Conservation (phyloP, 1,140 invertebrate genomes). For the Drosophila seguyi region DNA sequence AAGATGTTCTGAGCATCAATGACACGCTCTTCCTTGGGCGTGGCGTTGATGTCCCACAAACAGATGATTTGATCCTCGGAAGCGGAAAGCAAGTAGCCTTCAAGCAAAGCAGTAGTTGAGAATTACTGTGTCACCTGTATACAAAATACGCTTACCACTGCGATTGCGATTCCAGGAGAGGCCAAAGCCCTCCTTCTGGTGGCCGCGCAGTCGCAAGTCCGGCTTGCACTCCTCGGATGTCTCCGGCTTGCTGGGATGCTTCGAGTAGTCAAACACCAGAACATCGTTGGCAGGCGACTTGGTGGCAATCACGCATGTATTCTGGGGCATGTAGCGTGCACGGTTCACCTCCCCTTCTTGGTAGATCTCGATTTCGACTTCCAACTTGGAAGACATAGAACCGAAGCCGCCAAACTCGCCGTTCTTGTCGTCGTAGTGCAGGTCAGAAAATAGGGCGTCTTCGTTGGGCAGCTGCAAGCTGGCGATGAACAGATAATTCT, state of each 20-base stretch:
- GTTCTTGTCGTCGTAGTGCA: slow-evolving; percentile 99
- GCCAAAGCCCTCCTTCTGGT: slow-evolving; percentile 99
- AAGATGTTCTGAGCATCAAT: slow-evolving; percentile 99
- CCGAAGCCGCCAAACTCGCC: slow-evolving; percentile 99
- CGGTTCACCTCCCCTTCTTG: slow-evolving; percentile 99
- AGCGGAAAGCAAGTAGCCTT: slow-evolving; percentile 95
- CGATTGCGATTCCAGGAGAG: slow-evolving; percentile 99
- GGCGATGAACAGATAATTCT: slow-evolving; percentile 99
- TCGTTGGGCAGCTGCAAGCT: slow-evolving; percentile 99
- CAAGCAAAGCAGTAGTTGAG: too few relatives aligned
- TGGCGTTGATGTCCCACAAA: slow-evolving; percentile 99
- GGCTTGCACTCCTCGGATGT: slow-evolving; percentile 98
- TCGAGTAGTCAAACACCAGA: slow-evolving; percentile 99
- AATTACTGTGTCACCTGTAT: not conserved
- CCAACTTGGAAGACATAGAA: slow-evolving; percentile 99
- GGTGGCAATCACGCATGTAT: slow-evolving; percentile 99
- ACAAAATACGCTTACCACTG: slow-evolving; percentile 88
- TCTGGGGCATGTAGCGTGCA: slow-evolving; percentile 99
- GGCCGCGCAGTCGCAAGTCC: slow-evolving; percentile 94
- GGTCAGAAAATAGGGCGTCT: slow-evolving; percentile 99
- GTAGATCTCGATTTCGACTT: slow-evolving; percentile 99
- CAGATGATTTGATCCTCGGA: slow-evolving; percentile 99
- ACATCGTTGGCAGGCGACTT: slow-evolving; percentile 99
- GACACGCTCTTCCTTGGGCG: slow-evolving; percentile 96
- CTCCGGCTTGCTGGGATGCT: slow-evolving; percentile 99